A percentile compares a stretch with the other conserved stretches of the same genome.
Conservation (phyloP, 2,113 vertebrate genomes). For the Tychaedon coryphoeus region DNA sequence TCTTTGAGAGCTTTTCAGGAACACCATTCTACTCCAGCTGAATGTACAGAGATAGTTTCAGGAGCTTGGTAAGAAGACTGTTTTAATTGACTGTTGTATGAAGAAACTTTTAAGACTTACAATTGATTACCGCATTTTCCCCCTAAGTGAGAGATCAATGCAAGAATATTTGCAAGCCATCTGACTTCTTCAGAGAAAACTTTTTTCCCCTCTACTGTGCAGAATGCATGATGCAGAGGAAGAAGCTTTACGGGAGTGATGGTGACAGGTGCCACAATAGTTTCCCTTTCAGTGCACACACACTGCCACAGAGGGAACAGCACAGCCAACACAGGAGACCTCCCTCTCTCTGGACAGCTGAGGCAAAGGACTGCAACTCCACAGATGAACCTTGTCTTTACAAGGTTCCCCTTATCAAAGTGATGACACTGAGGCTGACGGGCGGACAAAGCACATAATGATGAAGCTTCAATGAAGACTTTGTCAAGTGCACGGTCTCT, state of each 20-base stretch:
- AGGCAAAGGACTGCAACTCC: not conserved
- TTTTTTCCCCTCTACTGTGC: not conserved
- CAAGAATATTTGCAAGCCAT: not conserved
- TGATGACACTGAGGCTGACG: not conserved
- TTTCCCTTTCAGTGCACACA: accelerated
- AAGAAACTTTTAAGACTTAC: not conserved
- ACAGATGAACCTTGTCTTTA: not conserved
- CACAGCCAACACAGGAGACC: not conserved
- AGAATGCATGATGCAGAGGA: accelerated
- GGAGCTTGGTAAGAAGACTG: not conserved
- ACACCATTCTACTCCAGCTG: not conserved
- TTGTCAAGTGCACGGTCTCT: not conserved
- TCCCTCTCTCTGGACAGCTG: not conserved
- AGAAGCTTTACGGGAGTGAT: not conserved
- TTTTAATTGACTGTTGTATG: not conserved
- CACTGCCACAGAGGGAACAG: not conserved
- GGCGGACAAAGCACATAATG: not conserved
- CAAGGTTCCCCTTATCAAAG: not conserved
- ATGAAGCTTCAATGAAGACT: not conserved
- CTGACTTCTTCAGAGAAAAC: not conserved
- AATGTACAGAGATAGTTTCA: not conserved
- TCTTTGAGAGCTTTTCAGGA: not conserved
- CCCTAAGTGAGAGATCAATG: accelerated
- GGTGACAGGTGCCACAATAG: not conserved
- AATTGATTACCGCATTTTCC: not conserved